These are phyloP conservation scores for Gisinianus flammeolus DNA, from an alignment of 2,888 invertebrate genomes.

Conservation along the genomic window DNA sequence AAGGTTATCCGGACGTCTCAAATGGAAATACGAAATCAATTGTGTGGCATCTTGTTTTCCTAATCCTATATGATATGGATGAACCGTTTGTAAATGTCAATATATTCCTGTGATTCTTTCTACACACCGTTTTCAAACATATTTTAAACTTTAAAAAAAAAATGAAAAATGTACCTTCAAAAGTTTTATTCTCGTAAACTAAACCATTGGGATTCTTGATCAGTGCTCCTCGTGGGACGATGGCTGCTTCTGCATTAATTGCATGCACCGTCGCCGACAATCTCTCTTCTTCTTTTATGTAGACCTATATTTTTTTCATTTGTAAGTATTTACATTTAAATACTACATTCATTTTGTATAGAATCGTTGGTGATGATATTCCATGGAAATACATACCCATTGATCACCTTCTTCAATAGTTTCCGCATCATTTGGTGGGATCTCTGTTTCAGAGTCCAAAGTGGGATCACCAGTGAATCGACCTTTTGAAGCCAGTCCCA, in stretches of 20 bases:
- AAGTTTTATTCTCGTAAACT: conserved; percentile 71
- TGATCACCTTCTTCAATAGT: conserved; percentile 55
- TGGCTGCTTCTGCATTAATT: conserved; percentile 75
- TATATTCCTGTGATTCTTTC: not conserved
- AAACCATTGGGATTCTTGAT: conserved; percentile 76
- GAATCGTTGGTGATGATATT: not conserved
- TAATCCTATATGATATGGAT: conserved; percentile 61
- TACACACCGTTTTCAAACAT: not conserved
- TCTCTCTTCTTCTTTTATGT: conserved; percentile 78
- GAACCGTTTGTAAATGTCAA: too few species aligned
- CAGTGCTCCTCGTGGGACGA: conserved; percentile 80
- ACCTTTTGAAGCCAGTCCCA: conserved; percentile 51
- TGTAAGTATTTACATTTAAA: too few species aligned
- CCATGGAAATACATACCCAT: conserved; percentile 43
- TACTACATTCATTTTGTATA: not conserved
- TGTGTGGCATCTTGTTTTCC: conserved; percentile 70
- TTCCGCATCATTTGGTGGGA: conserved; percentile 50
- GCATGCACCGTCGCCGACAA: conserved; percentile 73
- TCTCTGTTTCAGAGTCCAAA: conserved; percentile 53
- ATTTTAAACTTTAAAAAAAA: not conserved
- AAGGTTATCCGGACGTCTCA: conserved; percentile 72
- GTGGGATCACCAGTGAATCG: conserved; percentile 57
- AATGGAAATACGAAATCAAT: conserved; percentile 77
- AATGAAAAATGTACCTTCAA: conserved; percentile 61
- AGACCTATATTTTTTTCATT: conserved; percentile 34